Base-by-base conservation (phyloP, 2,888 invertebrate genomes). In the Ichneumoninae sp. region DNA sequence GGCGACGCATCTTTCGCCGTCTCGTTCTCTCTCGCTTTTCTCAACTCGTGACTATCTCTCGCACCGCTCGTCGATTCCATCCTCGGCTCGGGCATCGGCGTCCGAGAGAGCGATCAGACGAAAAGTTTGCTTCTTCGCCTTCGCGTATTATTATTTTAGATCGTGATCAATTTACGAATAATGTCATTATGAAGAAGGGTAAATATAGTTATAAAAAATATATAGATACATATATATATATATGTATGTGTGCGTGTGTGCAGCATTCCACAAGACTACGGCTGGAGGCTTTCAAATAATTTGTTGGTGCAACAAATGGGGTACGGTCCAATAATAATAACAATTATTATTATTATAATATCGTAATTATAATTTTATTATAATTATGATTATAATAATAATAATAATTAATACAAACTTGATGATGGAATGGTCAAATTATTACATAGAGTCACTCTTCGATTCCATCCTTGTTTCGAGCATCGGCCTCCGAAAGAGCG, bases 1-100 rank as follows among this genome's bases (percentile, higher is more conserved):
- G 40, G 57, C 70, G 78, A 70, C 70, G 71, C 47, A 60, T 75
- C 74, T 76, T 68, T 78, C 69, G 22, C 66, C 44, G 50, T 44
- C 68, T 63, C 63, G 69, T 36, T 50, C 40, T 82, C 63, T 54
- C 36, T 57, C 50, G 65, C 57, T 57, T 60, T 13, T 73, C 13
- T 77, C 66, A n/a, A 22, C 26, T 75, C 36, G 57, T 79, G 76
- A 54, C 36, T 60, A 10, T 71, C 22, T 63, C 26, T 19, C 44
- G 47, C 26, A 57, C 57, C 54, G 47, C 73, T 69, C 60, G 52
- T 80, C 75, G 73, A 77, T 77, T 66, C 65, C 52, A 13, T 65
- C 19, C 26, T 52, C 40, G 40, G 8, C 5, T 22, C 65, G 36
- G 19, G 16, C 36, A 19, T 19, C 19, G 65, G 5, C 19, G 40